These are phyloP conservation scores for Tenualosa thibaudeaui DNA, from an alignment of 2,797 vertebrate species.

Conservation along the genomic window DNA sequence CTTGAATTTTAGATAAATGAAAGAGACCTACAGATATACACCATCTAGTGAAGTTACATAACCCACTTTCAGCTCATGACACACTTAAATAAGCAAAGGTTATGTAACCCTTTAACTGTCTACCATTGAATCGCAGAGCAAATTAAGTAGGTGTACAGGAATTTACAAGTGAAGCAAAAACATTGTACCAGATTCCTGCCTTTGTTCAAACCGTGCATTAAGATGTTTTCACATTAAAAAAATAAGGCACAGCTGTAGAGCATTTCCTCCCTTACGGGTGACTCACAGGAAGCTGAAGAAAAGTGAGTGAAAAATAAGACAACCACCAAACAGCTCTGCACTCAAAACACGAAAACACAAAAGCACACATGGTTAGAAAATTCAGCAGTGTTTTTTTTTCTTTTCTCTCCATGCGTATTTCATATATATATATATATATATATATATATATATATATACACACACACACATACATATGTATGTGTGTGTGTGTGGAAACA, in stretches of 20 bases:
- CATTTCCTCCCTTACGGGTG: slow-evolving; percentile 70
- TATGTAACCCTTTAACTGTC: slow-evolving; percentile 73
- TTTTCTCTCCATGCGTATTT: neutral
- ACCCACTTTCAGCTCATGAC: slow-evolving; percentile 75
- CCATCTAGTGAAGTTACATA: slow-evolving; percentile 78
- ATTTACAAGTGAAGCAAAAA: slow-evolving; percentile 76
- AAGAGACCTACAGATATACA: slow-evolving; percentile 68
- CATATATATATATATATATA: neutral
- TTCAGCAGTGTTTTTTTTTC: slow-evolving; percentile 29
- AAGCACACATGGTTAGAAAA: slow-evolving; percentile 37
- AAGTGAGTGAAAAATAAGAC: slow-evolving; percentile 75
- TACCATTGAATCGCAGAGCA: slow-evolving; percentile 65
- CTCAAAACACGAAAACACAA: slow-evolving; percentile 38
- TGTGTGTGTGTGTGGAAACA: no score
- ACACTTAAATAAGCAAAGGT: slow-evolving; percentile 78
- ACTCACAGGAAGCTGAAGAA: slow-evolving; percentile 76
- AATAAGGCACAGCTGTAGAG: slow-evolving; percentile 75
- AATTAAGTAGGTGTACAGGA: slow-evolving; percentile 76
- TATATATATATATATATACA: neutral
- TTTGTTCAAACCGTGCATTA: slow-evolving; percentile 74
- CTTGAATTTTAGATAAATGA: slow-evolving; percentile 66
- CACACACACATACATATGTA: neutral
- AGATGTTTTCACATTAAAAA: slow-evolving; percentile 73
- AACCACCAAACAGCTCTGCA: slow-evolving; percentile 40
- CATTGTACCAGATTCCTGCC: slow-evolving; percentile 74